A percentile compares a stretch with the other conserved stretches of the same genome.
These are phyloP conservation scores for Protaetia brevitarsis DNA, from an alignment of 1,140 invertebrate genomes.

Conservation along the genomic window DNA sequence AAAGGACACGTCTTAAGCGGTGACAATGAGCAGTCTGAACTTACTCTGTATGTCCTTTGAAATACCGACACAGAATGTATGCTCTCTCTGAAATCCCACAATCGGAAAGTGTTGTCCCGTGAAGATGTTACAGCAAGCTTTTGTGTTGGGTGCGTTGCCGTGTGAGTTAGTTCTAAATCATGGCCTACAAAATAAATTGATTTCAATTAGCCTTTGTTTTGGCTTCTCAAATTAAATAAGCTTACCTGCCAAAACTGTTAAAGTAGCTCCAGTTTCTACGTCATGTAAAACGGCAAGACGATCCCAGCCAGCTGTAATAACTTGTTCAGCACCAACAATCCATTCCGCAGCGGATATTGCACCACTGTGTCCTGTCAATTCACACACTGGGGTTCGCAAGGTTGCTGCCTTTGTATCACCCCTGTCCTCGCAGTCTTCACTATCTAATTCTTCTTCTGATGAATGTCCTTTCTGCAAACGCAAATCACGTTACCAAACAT, in stretches of 20 bases:
- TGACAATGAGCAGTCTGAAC: constrained; percentile 42
- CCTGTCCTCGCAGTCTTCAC: constrained; percentile 68
- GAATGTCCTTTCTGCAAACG: constrained; percentile 65
- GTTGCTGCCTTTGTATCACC: constrained; percentile 60
- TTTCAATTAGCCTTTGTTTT: too few species aligned
- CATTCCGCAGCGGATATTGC: constrained; percentile 96
- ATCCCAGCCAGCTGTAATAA: constrained; percentile 99
- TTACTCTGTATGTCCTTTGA: constrained; percentile 97
- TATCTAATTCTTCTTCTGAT: constrained; percentile 79
- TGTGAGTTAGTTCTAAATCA: constrained; percentile 93
- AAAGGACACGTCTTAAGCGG: too few species aligned
- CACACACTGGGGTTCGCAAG: constrained; percentile 78
- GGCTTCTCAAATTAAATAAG: too few species aligned
- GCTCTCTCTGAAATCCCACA: constrained; percentile 96
- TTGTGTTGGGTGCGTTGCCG: constrained; percentile 84
- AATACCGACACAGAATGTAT: constrained; percentile 97
- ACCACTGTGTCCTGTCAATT: constrained; percentile 78
- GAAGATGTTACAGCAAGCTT: constrained; percentile 93
- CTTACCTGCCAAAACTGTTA: constrained; percentile 76
- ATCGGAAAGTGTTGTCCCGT: constrained; percentile 92
- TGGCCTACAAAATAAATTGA: constrained; percentile 71
- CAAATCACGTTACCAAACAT: too few species aligned
- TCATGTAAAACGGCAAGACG: constrained; percentile 94
- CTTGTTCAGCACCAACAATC: constrained; percentile 82
- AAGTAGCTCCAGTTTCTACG: constrained; percentile 87